phyloP scores from a whole-genome alignment of 2,797 vertebrate genomes.

The Mallotus villosus region DNA sequence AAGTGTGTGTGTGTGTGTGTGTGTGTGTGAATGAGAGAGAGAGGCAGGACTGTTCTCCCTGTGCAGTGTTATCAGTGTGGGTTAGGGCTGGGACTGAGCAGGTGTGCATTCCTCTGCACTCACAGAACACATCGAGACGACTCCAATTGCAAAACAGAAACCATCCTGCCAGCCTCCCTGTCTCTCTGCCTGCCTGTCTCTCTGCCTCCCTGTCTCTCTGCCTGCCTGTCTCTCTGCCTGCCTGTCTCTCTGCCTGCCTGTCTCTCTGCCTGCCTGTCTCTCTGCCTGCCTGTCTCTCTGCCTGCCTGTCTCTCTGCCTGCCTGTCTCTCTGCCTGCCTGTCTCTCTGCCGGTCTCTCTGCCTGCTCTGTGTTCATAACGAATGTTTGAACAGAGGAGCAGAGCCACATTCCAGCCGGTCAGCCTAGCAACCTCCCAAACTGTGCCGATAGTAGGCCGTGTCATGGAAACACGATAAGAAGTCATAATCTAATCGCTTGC shows the following conservation, averaged over 20 bases:
- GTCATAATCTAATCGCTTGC: too few relatives aligned
- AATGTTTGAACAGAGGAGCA: constrained; percentile 58
- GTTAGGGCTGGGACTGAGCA: constrained; percentile 38
- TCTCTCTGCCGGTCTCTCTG: too few relatives aligned
- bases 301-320: too few relatives aligned
- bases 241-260: too few relatives aligned
- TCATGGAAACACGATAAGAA: constrained; percentile 26
- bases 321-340: too few relatives aligned
- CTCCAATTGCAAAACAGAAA: constrained; percentile 34
- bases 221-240: too few relatives aligned
- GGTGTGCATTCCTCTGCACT: constrained; percentile 52
- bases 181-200: too few relatives aligned
- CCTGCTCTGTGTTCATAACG: constrained; percentile 15
- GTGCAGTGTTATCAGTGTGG: neutral
- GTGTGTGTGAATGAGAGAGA: neutral
- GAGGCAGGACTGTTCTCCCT: neutral
- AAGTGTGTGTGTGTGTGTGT: neutral
- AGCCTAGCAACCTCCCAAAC: constrained; percentile 31
- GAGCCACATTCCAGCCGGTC: constrained; percentile 32
- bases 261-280: too few relatives aligned
- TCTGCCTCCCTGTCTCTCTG: too few relatives aligned
- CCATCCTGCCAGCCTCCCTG: too few relatives aligned
- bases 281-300: too few relatives aligned
- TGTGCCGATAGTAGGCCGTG: constrained; percentile 25
- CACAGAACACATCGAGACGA: constrained; percentile 44